Base-by-base conservation (phyloP, 2,888 invertebrate species). In the Stenichneumon culpator region DNA sequence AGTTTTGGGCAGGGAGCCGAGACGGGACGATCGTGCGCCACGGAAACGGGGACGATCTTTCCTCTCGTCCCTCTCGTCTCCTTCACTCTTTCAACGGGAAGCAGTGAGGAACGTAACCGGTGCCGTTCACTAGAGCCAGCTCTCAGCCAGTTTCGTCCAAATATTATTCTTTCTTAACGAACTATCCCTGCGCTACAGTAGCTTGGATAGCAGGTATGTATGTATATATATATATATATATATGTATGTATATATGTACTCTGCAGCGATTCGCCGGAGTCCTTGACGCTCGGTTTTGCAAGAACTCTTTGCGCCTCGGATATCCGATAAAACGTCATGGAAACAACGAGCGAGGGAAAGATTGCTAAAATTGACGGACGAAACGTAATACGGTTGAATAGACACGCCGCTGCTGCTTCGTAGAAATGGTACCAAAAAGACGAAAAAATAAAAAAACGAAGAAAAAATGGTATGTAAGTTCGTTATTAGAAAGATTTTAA, bases 81-180 rank as follows among this genome's bases (percentile, higher is more conserved):
- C 57, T 73, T 73, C 67, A 50, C 78, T 81, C 77, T 78, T 81
- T 81, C 52, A 47, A 70, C 73, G 77, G 14, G 72, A 52, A 65
- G 32, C 80, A 39, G 68, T 63, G 54, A 67, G 25, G 68, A 77
- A 63, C 36, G 68, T 73, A 78, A 47, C 68, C 68, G 57, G 25
- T 57, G 25, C 57, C 11, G 25, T 25, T 22, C 63, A 52, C 19
- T 52, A 52, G 9, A 39, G 52, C 19, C 32, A 68, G 72, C 73
- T 78, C 28, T 39, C 73, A 75, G 54, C 44, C 83, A 86, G 82
- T 86, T 86, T 84, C 84, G 82, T 82, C 82, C 89, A 87, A 89
- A 89, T 89, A 89, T 88, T 88, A 89, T 89, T 89, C 87, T 89
- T 89, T 87, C 88, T 87, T 88, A 89, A 88, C 89, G 88, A 89